Conservation (phyloP, 2,888 invertebrate genomes). For the Frankliniella intonsa region DNA sequence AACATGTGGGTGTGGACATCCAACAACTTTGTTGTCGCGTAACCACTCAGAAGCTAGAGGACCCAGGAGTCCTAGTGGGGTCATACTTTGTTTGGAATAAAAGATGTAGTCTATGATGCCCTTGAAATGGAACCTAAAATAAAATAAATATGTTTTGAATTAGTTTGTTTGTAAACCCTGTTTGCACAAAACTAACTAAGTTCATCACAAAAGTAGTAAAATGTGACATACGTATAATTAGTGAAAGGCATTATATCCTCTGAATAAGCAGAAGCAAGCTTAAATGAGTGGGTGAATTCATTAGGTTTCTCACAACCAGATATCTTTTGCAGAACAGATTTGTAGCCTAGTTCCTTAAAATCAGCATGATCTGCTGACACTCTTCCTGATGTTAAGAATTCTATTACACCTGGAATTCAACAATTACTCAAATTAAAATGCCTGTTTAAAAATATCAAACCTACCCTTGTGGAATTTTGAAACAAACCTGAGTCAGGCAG, state of each 20-base stretch:
- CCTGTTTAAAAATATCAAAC: neutral
- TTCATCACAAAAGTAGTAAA: neutral
- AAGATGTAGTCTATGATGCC: conserved; percentile 99
- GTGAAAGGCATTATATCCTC: conserved; percentile 96
- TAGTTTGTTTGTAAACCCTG: neutral
- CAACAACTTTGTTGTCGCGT: conserved; percentile 92
- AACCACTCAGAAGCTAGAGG: conserved; percentile 92
- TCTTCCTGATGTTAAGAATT: conserved; percentile 86
- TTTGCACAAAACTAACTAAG: neutral
- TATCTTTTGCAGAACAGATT: conserved; percentile 83
- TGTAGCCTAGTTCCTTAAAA: conserved; percentile 93
- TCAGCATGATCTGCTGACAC: conserved; percentile 90
- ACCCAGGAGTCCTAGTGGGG: conserved; percentile 88
- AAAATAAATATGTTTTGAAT: conserved; percentile 30
- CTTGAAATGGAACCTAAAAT: conserved; percentile 88
- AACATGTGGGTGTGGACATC: conserved; percentile 96
- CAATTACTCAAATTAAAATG: conserved; percentile 30
- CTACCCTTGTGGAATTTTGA: neutral
- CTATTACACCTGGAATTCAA: conserved; percentile 74
- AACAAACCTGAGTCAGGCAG: conserved; percentile 83
- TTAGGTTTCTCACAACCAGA: conserved; percentile 76
- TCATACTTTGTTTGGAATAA: conserved; percentile 93
- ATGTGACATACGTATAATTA: conserved; percentile 83
- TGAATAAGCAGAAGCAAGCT: conserved; percentile 90
- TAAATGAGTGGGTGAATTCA: conserved; percentile 94